Percentiles rank a stretch among this genome's conserved stretches.
phyloP scores from a whole-genome alignment of 2,113 vertebrate species.

The Dicrurus megarhynchus region DNA sequence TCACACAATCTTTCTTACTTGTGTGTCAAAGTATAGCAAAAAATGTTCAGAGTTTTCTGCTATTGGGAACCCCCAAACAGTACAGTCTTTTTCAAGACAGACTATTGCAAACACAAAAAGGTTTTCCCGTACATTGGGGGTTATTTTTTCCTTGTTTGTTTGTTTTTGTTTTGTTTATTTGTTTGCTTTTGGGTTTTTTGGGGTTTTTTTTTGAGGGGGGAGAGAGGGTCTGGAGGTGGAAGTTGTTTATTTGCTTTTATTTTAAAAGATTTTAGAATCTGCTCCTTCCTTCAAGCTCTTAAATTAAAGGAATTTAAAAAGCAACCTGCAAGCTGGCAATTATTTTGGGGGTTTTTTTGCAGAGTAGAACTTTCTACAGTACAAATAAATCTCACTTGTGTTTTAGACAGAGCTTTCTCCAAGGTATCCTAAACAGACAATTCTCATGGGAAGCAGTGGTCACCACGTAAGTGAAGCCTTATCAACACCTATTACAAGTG shows the following conservation, averaged over 20 bases:
- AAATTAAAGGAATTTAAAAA: neutral
- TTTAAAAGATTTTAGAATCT: neutral
- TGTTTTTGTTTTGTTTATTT: neutral
- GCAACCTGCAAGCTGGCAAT: neutral
- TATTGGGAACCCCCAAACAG: neutral
- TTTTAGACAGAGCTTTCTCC: neutral
- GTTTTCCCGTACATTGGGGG: accelerated
- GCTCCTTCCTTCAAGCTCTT: neutral
- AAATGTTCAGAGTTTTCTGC: neutral
- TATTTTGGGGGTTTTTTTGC: neutral
- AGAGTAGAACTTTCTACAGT: neutral
- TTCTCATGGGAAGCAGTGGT: neutral
- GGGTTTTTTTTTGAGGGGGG: too few species aligned
- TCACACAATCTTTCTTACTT: neutral
- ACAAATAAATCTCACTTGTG: neutral
- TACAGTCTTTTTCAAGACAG: neutral
- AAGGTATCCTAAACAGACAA: neutral
- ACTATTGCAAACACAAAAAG: neutral
- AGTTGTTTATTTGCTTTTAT: neutral
- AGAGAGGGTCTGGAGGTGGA: neutral
- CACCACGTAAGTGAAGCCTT: neutral
- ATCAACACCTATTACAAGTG: neutral
- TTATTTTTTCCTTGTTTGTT: neutral
- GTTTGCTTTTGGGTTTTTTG: neutral
- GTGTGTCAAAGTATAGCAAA: neutral